A percentile compares a stretch with the other conserved stretches of the same genome.
Evolutionary conservation across 2,888 invertebrate species (phyloP).

Genomic region (Chymomyza caudatula): DNA sequence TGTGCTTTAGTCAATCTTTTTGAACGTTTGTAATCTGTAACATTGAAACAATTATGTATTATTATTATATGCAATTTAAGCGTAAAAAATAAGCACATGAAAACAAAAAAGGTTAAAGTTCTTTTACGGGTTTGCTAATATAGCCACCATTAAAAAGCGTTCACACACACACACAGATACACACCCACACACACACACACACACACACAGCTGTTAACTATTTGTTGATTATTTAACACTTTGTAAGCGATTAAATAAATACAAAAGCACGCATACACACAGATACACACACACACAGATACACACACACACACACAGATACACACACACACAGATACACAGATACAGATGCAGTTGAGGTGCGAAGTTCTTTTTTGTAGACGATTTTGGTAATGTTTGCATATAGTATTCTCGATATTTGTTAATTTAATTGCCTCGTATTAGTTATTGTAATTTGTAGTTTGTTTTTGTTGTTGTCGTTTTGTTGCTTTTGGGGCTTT

Average conservation of each 20-base stretch:
- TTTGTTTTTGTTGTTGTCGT: background rate
- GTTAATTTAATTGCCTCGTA: slow-evolving; percentile 8
- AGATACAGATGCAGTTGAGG: slow-evolving; percentile 6
- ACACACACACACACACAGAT: slow-evolving; percentile 11
- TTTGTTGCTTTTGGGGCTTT: slow-evolving; percentile 1
- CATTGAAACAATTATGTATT: too few relatives aligned
- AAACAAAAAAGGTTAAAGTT: too few relatives aligned
- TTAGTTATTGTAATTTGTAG: slow-evolving; percentile 5
- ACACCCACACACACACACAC: background rate
- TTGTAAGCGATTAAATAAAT: slow-evolving; percentile 9
- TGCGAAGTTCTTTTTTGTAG: slow-evolving; percentile 24
- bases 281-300: slow-evolving; percentile 20
- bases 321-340: slow-evolving; percentile 23
- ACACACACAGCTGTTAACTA: background rate
- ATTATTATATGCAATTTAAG: too few relatives aligned
- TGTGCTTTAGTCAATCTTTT: background rate
- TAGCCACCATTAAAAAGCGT: background rate
- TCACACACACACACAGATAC: background rate
- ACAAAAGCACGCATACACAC: slow-evolving; percentile 13
- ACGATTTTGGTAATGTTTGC: slow-evolving; percentile 5
- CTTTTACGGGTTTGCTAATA: too few relatives aligned
- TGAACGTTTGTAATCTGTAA: background rate
- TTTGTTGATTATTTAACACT: background rate
- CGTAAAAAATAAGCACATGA: too few relatives aligned
- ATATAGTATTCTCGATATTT: background rate